Percentiles rank a stretch among this genome's conserved stretches.
These are phyloP conservation scores for Balaenoptera acutorostrata DNA, from an alignment of 2,113 vertebrate genomes.

Conservation along the genomic window DNA sequence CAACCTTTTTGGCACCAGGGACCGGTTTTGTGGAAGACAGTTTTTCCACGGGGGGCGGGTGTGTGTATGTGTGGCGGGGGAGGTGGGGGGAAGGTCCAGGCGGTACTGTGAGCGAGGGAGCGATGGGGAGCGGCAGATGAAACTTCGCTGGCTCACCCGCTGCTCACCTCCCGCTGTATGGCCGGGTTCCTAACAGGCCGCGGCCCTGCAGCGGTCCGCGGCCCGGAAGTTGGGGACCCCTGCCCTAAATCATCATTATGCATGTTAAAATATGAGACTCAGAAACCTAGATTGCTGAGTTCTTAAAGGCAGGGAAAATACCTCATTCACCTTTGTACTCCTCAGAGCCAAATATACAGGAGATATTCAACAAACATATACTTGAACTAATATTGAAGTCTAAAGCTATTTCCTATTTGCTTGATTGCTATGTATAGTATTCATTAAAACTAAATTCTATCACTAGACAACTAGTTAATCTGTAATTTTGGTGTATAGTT, in stretches of 20 bases:
- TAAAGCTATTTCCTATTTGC: background rate
- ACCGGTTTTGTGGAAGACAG: no score
- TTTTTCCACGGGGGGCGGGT: no score
- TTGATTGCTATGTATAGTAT: background rate
- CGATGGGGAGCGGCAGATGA: no score
- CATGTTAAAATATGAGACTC: background rate
- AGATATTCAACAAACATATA: background rate
- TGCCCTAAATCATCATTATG: background rate
- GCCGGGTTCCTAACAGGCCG: no score
- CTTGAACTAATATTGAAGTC: background rate
- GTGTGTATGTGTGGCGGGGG: no score
- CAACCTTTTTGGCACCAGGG: no score
- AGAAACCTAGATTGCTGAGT: background rate
- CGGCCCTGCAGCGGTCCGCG: no score
- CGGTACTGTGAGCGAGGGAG: no score
- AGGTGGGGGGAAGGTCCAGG: no score
- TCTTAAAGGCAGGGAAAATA: background rate
- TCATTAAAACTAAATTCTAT: slow-evolving; percentile 12
- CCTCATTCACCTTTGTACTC: background rate
- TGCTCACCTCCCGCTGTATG: no score
- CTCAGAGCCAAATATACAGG: background rate
- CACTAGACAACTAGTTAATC: background rate
- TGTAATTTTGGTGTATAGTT: background rate
- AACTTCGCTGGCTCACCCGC: no score
- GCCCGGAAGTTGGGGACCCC: no score